Evolutionary conservation across 1,140 invertebrate genomes (phyloP).

Genomic region (Leptopilina boulardi): DNA sequence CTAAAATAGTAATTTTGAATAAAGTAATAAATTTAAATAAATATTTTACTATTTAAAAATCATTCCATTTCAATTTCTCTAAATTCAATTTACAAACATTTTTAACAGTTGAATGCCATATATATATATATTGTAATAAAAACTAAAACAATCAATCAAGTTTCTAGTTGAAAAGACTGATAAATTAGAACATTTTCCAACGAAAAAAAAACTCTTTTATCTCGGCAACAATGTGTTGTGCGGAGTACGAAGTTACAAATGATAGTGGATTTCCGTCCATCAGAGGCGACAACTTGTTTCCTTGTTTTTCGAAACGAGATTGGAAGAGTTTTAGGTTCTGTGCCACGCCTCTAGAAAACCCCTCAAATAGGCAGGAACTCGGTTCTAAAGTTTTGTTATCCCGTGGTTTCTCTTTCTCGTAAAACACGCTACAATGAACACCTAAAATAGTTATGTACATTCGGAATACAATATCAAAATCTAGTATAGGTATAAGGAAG

Average conservation of each 20-base stretch:
- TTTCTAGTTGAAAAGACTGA: neutral
- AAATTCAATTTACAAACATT: too few species aligned
- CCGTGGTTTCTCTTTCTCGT: neutral
- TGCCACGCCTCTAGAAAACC: slow-evolving; percentile 47
- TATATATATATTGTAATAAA: neutral
- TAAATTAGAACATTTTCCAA: neutral
- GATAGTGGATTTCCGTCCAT: neutral
- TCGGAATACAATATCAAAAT: slow-evolving; percentile 6
- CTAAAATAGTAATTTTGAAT: too few species aligned
- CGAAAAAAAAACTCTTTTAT: neutral
- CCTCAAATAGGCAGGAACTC: slow-evolving; percentile 46
- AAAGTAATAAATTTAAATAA: too few species aligned
- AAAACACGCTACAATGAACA: slow-evolving; percentile 25
- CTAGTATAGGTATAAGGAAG: neutral
- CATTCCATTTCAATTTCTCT: too few species aligned
- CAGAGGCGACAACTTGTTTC: slow-evolving; percentile 35
- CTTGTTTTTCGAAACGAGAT: slow-evolving; percentile 43
- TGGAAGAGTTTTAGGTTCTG: slow-evolving; percentile 53
- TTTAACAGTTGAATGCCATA: too few species aligned
- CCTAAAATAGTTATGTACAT: slow-evolving; percentile 35
- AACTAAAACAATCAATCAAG: neutral
- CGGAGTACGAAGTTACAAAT: slow-evolving; percentile 4
- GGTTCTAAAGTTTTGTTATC: slow-evolving; percentile 45
- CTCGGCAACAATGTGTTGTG: neutral
- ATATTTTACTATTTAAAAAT: too few species aligned